Evolutionary conservation across 2,888 invertebrate species (phyloP).

Genomic region (Clunio marinus): DNA sequence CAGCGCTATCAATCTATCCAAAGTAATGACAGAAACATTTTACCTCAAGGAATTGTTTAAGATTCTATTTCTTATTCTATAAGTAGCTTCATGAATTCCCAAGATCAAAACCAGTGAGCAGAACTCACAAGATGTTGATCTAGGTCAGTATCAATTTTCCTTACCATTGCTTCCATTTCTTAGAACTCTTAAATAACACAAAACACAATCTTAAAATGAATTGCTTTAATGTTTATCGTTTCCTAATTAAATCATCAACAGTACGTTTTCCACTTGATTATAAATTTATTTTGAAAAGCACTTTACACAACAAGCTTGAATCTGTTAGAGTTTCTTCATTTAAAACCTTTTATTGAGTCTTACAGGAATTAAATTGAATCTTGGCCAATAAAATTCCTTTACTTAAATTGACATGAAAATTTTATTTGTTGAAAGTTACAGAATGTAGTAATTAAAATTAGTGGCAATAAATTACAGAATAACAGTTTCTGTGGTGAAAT

Average conservation of each 20-base stretch:
- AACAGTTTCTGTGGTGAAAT: too few relatives aligned
- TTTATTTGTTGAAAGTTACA: neutral
- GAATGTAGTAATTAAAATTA: neutral
- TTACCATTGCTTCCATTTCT: slow-evolving; percentile 11
- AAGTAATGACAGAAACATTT: neutral
- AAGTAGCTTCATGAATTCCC: too few relatives aligned
- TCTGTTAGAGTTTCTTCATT: too few relatives aligned
- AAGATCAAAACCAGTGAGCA: too few relatives aligned
- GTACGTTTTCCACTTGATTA: too few relatives aligned
- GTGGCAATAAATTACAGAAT: neutral
- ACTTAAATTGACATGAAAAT: slow-evolving; percentile 1
- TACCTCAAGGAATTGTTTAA: neutral
- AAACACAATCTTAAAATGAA: too few relatives aligned
- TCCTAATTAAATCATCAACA: neutral
- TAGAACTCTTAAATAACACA: too few relatives aligned
- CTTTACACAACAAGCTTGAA: neutral
- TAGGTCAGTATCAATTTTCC: neutral
- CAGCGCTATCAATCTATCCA: neutral
- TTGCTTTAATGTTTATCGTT: too few relatives aligned
- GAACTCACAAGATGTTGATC: neutral
- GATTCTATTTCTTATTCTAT: neutral
- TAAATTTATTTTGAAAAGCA: neutral
- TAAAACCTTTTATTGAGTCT: neutral
- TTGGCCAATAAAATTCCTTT: slow-evolving; percentile 8
- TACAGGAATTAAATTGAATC: slow-evolving; percentile 22